Conservation (phyloP, 2,888 invertebrate species). For the Notodonta ziczac region DNA sequence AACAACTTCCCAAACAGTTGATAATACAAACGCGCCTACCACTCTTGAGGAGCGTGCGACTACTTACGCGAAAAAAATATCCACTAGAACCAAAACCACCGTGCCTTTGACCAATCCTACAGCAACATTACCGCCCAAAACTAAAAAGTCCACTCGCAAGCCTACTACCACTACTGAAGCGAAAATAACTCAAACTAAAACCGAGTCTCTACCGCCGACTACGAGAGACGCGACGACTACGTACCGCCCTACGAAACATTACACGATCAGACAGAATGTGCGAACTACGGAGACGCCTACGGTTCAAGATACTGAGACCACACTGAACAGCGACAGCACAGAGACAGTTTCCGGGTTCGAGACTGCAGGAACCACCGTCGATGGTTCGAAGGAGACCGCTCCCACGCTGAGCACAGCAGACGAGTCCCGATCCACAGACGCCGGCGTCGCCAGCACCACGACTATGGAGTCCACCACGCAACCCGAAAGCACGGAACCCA, state of each 20-base stretch:
- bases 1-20: conserved; percentile 41
- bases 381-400: conserved; percentile 60
- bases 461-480: conserved; percentile 66
- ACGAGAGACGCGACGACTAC: conserved; percentile 65
- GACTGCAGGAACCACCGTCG: conserved; percentile 65
- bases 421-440: conserved; percentile 66
- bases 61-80: conserved; percentile 70
- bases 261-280: conserved; percentile 79
- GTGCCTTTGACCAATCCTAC: conserved; percentile 66
- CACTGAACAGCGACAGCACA: conserved; percentile 79
- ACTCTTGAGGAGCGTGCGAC: conserved; percentile 71
- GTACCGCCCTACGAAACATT: conserved; percentile 78
- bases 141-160: conserved; percentile 69
- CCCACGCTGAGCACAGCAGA: conserved; percentile 66
- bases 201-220: conserved; percentile 54
- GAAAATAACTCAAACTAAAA: conserved; percentile 68
- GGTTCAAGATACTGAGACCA: conserved; percentile 75
- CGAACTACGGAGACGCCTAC: conserved; percentile 72
- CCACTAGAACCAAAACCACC: conserved; percentile 72
- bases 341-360: conserved; percentile 74
- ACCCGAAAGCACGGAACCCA: conserved; percentile 72
- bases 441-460: conserved; percentile 65
- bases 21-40: conserved; percentile 64
- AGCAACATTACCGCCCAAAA: conserved; percentile 68
- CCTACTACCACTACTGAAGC: conserved; percentile 65